Conservation (phyloP, 1,140 invertebrate species). For the Harpegnathos saltator region DNA sequence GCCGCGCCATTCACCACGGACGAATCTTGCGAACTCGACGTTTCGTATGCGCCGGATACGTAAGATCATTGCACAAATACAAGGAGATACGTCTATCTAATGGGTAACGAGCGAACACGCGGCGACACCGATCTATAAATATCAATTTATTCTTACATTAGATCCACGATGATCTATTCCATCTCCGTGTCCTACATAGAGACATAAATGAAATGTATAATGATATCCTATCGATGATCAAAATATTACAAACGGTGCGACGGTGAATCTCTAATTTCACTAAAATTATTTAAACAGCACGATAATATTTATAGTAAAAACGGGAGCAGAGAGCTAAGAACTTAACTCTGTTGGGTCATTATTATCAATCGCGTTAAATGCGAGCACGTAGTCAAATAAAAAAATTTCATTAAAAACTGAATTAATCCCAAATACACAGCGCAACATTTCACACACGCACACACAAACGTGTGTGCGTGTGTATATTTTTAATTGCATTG, state of each 20-base stretch:
- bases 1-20: conserved; percentile 42
- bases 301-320: background rate
- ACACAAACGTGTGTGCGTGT: too few species aligned
- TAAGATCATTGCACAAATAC: conserved; percentile 52
- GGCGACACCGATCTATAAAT: background rate
- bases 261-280: background rate
- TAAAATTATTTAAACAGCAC: background rate
- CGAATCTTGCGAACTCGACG: conserved; percentile 60
- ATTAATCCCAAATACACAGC: background rate
- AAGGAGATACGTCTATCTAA: conserved; percentile 38
- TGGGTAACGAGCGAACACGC: conserved; percentile 24
- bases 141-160: conserved; percentile 11
- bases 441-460: background rate
- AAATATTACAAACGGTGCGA: background rate
- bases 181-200: background rate
- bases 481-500: background rate
- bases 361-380: background rate
- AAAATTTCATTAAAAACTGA: background rate
- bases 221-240: background rate
- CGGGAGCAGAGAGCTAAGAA: background rate
- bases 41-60: conserved; percentile 23
- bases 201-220: background rate
- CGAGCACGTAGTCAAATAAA: background rate
- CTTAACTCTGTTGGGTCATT: too few species aligned
- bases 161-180: background rate